Evolutionary conservation across 2,888 invertebrate genomes (phyloP), one percentile per base, ranked within the genome.

Genomic region (Sclerodermus sp.): DNA sequence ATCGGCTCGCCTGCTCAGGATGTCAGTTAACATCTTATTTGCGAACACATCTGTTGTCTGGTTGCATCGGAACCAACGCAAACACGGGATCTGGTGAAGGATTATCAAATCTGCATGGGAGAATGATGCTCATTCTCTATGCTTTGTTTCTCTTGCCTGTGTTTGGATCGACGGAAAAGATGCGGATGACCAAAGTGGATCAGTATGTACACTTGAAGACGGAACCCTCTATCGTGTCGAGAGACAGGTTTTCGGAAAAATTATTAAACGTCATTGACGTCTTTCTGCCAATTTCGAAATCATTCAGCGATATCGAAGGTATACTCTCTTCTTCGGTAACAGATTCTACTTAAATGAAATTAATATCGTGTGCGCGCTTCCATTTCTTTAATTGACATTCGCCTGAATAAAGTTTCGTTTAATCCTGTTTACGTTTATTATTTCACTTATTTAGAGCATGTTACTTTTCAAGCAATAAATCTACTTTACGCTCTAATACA

Each of bases 11-110:
- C 53, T 50, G 42, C 57, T 52, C 47, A 49, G 51, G 50, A 64
- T 66, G 55, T 60, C 75, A 76, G 76, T 76, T 67, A 63, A 66
- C 64, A 60, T 62, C 54, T 57, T 48, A 63, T 66, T 68, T 61
- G 60, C 58, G 53, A 48, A 47, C 55, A 44, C 30, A 44, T 51
- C 47, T 46, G 45, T 48, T 18, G 36, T 29, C 30, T 18, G 18
- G 34, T 15, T 15, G n/a, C n/a, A 17, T 6, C 18, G 3, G 4
- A 23, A 23, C 8, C 40, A 18, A 18, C 14, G 12, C 23, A 8
- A 5, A 23, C 23, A 23, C 23, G 23, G 23, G 4, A 23, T 23
- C 8, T 23, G 23, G 23, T 23, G 23, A 23, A 23, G 23, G 23
- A 30, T 47, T 39, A n/a, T 12, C 3, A 13, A n/a, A n/a, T 12